Base-by-base conservation (phyloP, 2,797 vertebrate genomes). In the Huso huso region DNA sequence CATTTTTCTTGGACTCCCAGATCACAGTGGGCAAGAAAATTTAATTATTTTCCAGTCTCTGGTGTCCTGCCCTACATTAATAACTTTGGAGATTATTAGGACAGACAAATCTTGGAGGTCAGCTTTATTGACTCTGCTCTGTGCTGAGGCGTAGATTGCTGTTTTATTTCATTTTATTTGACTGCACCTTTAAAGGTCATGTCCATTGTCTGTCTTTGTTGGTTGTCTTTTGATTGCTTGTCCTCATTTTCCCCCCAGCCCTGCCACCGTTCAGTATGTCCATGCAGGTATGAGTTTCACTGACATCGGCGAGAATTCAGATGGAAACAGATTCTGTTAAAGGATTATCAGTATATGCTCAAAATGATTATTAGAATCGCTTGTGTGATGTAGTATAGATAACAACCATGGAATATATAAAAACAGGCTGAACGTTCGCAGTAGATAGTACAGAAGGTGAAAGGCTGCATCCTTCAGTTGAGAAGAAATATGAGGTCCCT, bases 41-140 rank as follows among this genome's bases (percentile, higher is more conserved):
- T 15, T 9, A 13, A 58, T 7, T 7, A 37, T 37, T 58, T 58
- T 58, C 55, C 15, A 58, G 10, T 58, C 55, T n/a, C 55, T 58
- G 55, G 55, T 58, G 55, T 58, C 12, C 15, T n/a, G 55, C 55
- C 55, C 55, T 58, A 58, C 55, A 13, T 58, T 58, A 58, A 58
- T 58, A 58, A 58, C 55, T 58, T 58, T 58, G 12, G 55, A 11
- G 12, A 58, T n/a, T 58, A n/a, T 58, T 58, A 13, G 55, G 55
- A 15, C 10, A 58, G 55, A 58, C 55, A 58, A 58, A 58, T 13
- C 15, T 11, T 58, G 55, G 55, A 58, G 55, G 55, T 58, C 55
- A 58, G 55, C 10, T 1, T 58, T 58, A 58, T 58, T 58, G 11
- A 58, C 12, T n/a, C 6, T 0, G 15, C 5, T 58, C 55, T 13